Percentiles rank a stretch among this genome's conserved stretches.
Evolutionary conservation across 2,888 invertebrate genomes (phyloP).

Genomic region (Nycteola revayana): DNA sequence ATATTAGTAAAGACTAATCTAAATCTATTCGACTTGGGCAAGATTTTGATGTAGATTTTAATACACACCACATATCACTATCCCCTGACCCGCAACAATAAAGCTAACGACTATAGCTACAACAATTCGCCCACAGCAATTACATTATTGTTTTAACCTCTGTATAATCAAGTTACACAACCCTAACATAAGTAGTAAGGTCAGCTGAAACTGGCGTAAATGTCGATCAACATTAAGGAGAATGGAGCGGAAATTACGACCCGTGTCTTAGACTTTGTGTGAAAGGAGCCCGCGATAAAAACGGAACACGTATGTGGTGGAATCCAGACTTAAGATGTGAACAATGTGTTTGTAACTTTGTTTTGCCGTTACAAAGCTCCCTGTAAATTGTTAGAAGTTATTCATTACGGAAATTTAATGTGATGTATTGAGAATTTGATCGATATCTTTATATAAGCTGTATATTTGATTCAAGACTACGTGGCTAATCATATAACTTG

Average conservation of each 20-base stretch:
- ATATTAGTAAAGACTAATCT: too few relatives aligned
- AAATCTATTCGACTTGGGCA: too few relatives aligned
- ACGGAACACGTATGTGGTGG: conserved; percentile 15
- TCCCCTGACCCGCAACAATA: too few relatives aligned
- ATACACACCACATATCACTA: too few relatives aligned
- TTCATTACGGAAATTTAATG: too few relatives aligned
- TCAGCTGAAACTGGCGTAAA: conserved; percentile 13
- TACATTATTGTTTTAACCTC: conserved; percentile 11
- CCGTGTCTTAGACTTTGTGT: conserved; percentile 29
- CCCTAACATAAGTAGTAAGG: conserved; percentile 11
- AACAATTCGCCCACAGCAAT: not conserved
- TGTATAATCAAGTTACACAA: conserved; percentile 14
- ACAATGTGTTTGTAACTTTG: conserved; percentile 1
- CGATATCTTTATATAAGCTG: too few relatives aligned
- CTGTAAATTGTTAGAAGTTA: too few relatives aligned
- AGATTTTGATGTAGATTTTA: too few relatives aligned
- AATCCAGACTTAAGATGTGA: conserved; percentile 12
- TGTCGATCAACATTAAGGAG: conserved; percentile 41
- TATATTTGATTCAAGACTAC: too few relatives aligned
- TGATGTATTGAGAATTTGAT: too few relatives aligned
- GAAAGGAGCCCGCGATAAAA: conserved; percentile 21
- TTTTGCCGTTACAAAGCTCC: not conserved
- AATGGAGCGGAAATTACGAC: conserved; percentile 44
- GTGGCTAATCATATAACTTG: too few relatives aligned
- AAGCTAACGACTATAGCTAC: too few relatives aligned